Percentiles rank a stretch among this genome's conserved stretches.
These are phyloP conservation scores for Tetramorium simillimum DNA, from an alignment of 1,140 invertebrate species.

Conservation along the genomic window DNA sequence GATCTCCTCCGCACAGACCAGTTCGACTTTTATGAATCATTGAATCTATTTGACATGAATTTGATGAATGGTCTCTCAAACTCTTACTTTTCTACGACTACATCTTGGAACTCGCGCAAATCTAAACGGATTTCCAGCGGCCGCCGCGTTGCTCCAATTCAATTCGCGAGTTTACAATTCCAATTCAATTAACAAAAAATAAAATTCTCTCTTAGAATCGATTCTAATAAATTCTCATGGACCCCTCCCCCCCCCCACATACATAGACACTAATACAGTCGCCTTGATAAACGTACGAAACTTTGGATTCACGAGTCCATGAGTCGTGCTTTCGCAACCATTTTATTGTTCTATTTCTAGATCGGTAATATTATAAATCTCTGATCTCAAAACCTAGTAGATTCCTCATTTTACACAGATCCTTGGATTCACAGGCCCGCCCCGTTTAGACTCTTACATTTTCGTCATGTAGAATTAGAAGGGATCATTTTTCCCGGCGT, in stretches of 20 bases:
- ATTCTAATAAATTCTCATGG: background rate
- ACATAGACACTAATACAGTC: background rate
- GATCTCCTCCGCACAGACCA: background rate
- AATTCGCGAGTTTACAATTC: background rate
- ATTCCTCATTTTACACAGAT: conserved; percentile 1
- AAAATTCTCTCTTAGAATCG: background rate
- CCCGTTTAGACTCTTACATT: conserved; percentile 39
- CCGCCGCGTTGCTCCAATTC: background rate
- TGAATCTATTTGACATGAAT: background rate
- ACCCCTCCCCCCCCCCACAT: too few relatives aligned
- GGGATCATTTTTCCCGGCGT: conserved; percentile 7
- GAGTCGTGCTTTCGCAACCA: background rate
- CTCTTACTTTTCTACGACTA: background rate
- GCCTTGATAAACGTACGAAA: background rate
- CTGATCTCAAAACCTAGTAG: conserved; percentile 4
- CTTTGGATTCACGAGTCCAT: background rate
- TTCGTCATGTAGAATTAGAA: conserved; percentile 44
- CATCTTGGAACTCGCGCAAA: background rate
- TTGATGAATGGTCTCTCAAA: background rate
- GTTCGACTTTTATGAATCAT: background rate
- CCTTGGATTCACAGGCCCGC: conserved; percentile 13
- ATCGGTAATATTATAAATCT: background rate
- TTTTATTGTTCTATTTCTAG: background rate
- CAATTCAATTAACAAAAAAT: too few relatives aligned
- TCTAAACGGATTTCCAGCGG: background rate